Percentiles rank a stretch among this genome's conserved stretches.
These are phyloP conservation scores for Leptinotarsa tumamoca DNA, from an alignment of 2,888 invertebrate species.

Conservation along the genomic window DNA sequence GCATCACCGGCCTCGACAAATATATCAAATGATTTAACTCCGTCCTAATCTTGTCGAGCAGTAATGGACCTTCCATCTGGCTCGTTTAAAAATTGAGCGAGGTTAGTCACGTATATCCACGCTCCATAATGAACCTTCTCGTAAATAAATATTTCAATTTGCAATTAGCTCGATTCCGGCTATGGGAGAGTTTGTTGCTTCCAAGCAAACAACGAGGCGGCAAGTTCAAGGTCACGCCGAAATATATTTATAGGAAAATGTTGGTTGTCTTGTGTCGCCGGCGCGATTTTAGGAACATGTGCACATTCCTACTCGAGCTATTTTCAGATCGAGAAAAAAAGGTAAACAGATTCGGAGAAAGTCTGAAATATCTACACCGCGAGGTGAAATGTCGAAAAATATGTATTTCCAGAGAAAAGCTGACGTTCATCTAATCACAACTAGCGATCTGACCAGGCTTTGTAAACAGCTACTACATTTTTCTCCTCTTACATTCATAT, in stretches of 20 bases:
- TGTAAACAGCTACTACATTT: too few relatives aligned
- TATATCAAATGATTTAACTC: neutral
- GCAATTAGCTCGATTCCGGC: conserved; percentile 31
- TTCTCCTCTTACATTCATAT: too few relatives aligned
- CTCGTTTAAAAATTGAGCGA: neutral
- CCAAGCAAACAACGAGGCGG: conserved; percentile 32
- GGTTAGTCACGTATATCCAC: conserved; percentile 15
- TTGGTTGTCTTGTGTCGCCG: neutral
- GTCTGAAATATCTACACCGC: neutral
- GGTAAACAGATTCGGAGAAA: conserved; percentile 3
- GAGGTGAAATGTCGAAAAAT: too few relatives aligned
- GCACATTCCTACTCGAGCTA: neutral
- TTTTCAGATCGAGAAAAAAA: neutral
- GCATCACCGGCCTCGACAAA: too few relatives aligned
- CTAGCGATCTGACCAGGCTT: too few relatives aligned
- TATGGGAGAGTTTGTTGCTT: conserved; percentile 45
- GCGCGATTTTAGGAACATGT: conserved; percentile 9
- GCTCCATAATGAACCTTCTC: neutral
- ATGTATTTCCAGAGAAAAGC: too few relatives aligned
- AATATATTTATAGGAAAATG: conserved; percentile 41
- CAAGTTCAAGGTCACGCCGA: conserved; percentile 50
- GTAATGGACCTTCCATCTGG: neutral
- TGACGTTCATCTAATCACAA: too few relatives aligned
- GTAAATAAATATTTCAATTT: conserved; percentile 34
- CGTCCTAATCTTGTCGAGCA: neutral